Evolutionary conservation across 2,888 invertebrate genomes (phyloP).

Genomic region (Epirrhoe alternata): DNA sequence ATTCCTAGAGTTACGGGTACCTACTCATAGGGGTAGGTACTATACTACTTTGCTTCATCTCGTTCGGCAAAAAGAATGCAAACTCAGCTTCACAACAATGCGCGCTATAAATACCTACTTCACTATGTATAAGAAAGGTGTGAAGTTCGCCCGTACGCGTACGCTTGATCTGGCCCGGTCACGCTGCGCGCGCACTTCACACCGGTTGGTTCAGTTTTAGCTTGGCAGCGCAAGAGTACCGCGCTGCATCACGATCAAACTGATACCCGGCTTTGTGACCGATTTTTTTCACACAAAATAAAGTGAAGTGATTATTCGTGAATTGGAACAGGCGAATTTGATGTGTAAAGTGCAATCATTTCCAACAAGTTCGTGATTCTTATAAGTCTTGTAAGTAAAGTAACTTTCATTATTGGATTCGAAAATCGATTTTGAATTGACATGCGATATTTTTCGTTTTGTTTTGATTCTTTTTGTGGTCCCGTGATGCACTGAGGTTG

Average conservation of each 20-base stretch:
- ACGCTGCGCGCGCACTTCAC: conserved; percentile 65
- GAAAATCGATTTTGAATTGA: conserved; percentile 19
- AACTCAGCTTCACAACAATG: conserved; percentile 47
- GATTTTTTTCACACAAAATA: conserved; percentile 59
- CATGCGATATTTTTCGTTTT: conserved; percentile 22
- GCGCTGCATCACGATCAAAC: conserved; percentile 51
- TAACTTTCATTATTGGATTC: conserved; percentile 43
- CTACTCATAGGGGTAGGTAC: conserved; percentile 14
- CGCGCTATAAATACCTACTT: conserved; percentile 35
- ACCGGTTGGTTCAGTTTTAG: conserved; percentile 82
- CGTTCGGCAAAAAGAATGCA: conserved; percentile 45
- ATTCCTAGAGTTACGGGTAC: too few relatives aligned
- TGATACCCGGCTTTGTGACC: conserved; percentile 59
- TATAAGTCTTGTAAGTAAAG: conserved; percentile 42
- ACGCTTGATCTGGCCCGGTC: conserved; percentile 59
- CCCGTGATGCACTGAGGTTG: conserved; percentile 17
- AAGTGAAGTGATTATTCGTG: conserved; percentile 28
- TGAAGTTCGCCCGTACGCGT: conserved; percentile 47
- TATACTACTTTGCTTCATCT: conserved; percentile 33
- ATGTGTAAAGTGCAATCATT: not conserved
- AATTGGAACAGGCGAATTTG: conserved; percentile 7
- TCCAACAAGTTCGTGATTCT: conserved; percentile 44
- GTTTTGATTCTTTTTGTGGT: conserved; percentile 25
- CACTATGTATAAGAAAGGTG: conserved; percentile 27
- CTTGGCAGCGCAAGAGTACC: conserved; percentile 71